Conservation (phyloP, 2,113 vertebrate genomes). For the Nettapus auritus region DNA sequence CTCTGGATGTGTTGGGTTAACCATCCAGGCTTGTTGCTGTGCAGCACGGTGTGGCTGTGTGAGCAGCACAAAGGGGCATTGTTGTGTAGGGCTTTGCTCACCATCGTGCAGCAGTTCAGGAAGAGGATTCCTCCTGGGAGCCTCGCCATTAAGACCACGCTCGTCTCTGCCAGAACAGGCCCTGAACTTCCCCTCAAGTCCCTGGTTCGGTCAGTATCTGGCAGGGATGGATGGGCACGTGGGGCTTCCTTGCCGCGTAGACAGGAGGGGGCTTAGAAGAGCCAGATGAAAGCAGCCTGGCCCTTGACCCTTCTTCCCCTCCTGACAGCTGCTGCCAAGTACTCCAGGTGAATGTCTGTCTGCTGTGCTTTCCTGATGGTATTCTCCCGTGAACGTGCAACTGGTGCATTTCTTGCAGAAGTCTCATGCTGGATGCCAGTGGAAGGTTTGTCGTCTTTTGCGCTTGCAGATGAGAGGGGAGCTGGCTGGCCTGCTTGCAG, state of each 20-base stretch:
- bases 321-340: neutral
- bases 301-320: neutral
- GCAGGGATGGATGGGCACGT: neutral
- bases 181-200: neutral
- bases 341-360: neutral
- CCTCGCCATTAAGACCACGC: neutral
- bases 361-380: neutral
- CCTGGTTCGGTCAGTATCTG: neutral
- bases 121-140: too few relatives aligned
- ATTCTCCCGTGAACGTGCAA: fast-evolving
- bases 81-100: neutral
- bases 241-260: neutral
- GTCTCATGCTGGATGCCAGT: neutral
- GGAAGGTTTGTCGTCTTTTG: neutral
- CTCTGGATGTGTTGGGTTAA: neutral
- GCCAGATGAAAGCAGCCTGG: neutral
- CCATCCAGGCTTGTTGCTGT: neutral
- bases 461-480: neutral
- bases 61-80: too few relatives aligned
- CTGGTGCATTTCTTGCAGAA: neutral
- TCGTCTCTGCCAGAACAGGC: neutral
- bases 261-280: neutral
- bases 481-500: neutral
- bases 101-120: neutral
- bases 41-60: neutral